Evolutionary conservation across 2,113 vertebrate genomes (phyloP).

Genomic region (Eolophus roseicapilla): DNA sequence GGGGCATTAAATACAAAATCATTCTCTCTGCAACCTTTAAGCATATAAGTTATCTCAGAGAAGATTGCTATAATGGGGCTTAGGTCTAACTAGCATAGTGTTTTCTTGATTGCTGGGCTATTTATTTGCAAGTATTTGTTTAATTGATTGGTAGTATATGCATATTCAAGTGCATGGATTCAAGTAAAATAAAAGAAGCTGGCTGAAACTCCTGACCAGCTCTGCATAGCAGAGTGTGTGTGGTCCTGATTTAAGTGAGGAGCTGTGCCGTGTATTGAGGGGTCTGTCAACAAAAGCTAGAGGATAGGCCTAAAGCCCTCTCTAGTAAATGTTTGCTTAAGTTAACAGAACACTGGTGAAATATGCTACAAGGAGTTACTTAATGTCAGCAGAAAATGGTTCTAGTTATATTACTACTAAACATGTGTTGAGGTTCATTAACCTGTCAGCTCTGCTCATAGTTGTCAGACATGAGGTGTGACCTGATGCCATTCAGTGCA

Average conservation of each 20-base stretch:
- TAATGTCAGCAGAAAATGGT: conserved; percentile 39
- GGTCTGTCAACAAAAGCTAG: background rate
- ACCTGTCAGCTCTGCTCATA: background rate
- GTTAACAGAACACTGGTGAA: background rate
- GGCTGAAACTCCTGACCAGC: background rate
- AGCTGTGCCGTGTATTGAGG: accelerated
- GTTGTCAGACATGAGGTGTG: background rate
- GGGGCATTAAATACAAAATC: background rate
- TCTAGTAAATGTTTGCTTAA: background rate
- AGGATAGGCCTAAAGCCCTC: background rate
- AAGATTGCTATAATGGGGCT: background rate
- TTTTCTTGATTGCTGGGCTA: background rate
- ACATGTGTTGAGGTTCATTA: background rate
- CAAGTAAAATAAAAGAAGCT: background rate
- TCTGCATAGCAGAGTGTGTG: background rate
- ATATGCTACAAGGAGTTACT: conserved; percentile 14
- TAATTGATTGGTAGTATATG: background rate
- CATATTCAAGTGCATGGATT: background rate
- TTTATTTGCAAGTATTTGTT: background rate
- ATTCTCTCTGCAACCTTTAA: background rate
- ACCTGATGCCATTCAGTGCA: background rate
- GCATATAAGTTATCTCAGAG: background rate
- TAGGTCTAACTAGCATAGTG: background rate
- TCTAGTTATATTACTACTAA: background rate
- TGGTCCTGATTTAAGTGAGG: background rate